Conservation (phyloP, 2,113 vertebrate species). For the Furnarius figulus region DNA sequence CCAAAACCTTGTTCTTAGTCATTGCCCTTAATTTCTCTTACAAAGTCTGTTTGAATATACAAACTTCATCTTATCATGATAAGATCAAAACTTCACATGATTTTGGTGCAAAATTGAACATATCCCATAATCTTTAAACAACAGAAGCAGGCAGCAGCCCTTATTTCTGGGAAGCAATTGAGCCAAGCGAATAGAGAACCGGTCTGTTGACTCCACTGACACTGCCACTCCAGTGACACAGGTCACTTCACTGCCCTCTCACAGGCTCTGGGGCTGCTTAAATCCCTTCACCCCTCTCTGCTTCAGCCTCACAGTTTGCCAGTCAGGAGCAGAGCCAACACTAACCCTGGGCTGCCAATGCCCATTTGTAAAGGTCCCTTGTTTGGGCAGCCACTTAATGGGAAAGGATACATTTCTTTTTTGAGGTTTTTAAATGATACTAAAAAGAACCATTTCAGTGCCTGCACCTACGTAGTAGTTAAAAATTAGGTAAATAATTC, state of each 20-base stretch:
- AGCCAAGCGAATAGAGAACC: background rate
- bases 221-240: background rate
- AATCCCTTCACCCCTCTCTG: background rate
- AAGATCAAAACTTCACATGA: background rate
- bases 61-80: background rate
- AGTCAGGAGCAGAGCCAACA: background rate
- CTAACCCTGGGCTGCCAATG: background rate
- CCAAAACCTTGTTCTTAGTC: background rate
- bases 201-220: background rate
- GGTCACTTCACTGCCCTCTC: background rate
- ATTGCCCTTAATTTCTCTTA: background rate
- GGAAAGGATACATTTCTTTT: background rate
- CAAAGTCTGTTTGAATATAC: background rate
- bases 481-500: background rate
- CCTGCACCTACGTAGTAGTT: background rate
- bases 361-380: accelerated
- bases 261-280: background rate
- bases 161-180: background rate
- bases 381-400: background rate
- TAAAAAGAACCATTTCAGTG: background rate
- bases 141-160: background rate
- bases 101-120: background rate
- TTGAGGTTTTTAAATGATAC: background rate
- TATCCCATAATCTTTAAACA: background rate
- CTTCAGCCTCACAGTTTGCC: background rate